Percentiles rank a stretch among this genome's conserved stretches.
Conservation (phyloP, 1,140 invertebrate species). For the Pachyrhynchus sulphureomaculatus region DNA sequence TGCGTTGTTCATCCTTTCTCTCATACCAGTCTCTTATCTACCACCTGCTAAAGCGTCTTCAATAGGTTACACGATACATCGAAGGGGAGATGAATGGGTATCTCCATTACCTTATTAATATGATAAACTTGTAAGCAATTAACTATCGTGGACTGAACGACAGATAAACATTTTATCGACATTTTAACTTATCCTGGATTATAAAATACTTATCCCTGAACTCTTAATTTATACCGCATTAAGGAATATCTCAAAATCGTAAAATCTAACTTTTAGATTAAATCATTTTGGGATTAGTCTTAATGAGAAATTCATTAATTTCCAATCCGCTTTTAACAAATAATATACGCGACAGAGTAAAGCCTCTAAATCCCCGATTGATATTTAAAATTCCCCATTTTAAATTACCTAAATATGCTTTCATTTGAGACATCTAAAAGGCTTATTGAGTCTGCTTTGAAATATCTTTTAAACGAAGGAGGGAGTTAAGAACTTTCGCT, state of each 20-base stretch:
- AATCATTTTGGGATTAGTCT: constrained; percentile 18
- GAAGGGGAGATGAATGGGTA: too few species aligned
- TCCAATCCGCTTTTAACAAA: constrained; percentile 13
- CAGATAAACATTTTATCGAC: not conserved
- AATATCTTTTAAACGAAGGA: too few species aligned
- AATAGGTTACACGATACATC: too few species aligned
- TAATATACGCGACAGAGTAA: constrained; percentile 4
- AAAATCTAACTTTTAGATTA: constrained; percentile 27
- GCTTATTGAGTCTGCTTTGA: not conserved
- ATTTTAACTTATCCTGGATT: too few species aligned
- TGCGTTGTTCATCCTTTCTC: too few species aligned
- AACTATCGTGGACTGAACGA: too few species aligned
- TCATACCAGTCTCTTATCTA: too few species aligned
- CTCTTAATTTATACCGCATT: not conserved
- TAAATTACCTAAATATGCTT: not conserved
- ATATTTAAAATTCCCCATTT: not conserved
- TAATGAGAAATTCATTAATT: constrained; percentile 16
- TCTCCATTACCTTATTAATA: too few species aligned
- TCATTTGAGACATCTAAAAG: not conserved
- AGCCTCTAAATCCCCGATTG: not conserved
- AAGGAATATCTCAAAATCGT: constrained; percentile 22
- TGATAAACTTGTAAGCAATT: too few species aligned
- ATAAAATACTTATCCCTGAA: not conserved
- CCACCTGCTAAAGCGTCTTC: too few species aligned
- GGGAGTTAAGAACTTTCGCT: too few species aligned